Evolutionary conservation across 2,113 vertebrate species (phyloP), one percentile per base, ranked within the genome.

Genomic region (Leptosomus discolor): DNA sequence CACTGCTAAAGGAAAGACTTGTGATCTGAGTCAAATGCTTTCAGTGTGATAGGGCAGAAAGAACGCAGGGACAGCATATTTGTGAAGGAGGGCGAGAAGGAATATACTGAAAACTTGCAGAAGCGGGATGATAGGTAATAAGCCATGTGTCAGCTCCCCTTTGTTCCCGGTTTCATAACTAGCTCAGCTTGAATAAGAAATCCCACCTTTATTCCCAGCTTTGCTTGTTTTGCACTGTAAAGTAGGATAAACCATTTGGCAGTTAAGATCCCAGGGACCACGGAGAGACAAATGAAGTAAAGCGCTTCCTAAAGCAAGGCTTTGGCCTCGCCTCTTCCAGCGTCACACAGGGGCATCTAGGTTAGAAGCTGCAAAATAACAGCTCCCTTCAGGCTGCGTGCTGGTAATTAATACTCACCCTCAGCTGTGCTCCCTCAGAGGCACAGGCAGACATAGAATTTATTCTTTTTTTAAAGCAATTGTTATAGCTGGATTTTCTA

Each of bases 331-430:
- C 32, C 26, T 90, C 80, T 87, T 95, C 36, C 53, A 77, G 53
- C 1, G 0, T 85, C 74, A 91, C 26, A 65, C n/a, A 71, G 53
- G 53, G 86, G 46, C 76, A 74, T 53, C 48, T 21, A 57, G 64
- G 77, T 67, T 87, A 61, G 77, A 94, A 91, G 41, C 61, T 92
- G 80, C 71, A 92, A 94, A 94, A 76, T 78, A 95, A 86, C 12
- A 94, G 50, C 86, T 94, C 89, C 74, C 73, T 36, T 69, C 61
- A 90, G 88, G 75, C 79, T 88, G 60, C 58, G 37, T 29, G 41
- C 41, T 92, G 67, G 61, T 81, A 94, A 85, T 60, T 78, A 92
- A 91, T 76, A 91, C 71, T 77, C 73, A 83, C 54, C 50, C 65
- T 90, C 89, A 87, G 86, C 84, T 85, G 69, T 71, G 77, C 76